Base-by-base conservation (phyloP, 2,113 vertebrate species). In the Centropus unirufus region DNA sequence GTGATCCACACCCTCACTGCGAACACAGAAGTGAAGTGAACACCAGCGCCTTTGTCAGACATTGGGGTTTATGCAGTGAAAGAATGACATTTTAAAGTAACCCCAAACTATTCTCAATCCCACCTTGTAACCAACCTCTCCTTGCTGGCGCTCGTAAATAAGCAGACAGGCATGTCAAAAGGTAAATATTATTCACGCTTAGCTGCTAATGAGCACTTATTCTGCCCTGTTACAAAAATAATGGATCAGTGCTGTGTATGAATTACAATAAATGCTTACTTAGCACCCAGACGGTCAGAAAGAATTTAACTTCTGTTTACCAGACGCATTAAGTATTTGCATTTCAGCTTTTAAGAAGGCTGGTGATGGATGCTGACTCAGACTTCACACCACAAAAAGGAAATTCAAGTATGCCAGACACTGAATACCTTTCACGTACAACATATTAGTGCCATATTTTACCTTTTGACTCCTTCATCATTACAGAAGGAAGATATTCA, bases 31-130 rank as follows among this genome's bases (percentile, higher is more conserved):
- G 72, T 77, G 79, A 40, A 30, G 34, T 1, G 14, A 89, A 93
- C 89, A 93, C 68, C 88, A 49, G 62, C 47, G 83, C 57, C 94
- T 94, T 94, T 89, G 91, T 89, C 22, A 44, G 54, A 23, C 76
- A 19, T 32, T 63, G 66, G 8, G n/a, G 5, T 66, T 77, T 15
- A 19, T 7, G 32, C 74, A 61, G 46, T 3, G 18, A 1, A 47
- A 92, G 63, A 76, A 66, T 3, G 27, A 86, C 8, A 84, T 75
- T 89, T 90, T 92, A 92, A 92, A 92, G 91, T 20, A 74, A 87
- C 44, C 69, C 39, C 13, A 0, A 1, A 7, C 27, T 34, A 72
- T 64, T 89, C 87, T 19, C 44, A 81, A 81, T 27, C 69, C 40
- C 57, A 89, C 54, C 83, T 44, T 24, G 40, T 17, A 42, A 49